Evolutionary conservation across 1,140 invertebrate species (phyloP).

Genomic region (Caerostris darwini): DNA sequence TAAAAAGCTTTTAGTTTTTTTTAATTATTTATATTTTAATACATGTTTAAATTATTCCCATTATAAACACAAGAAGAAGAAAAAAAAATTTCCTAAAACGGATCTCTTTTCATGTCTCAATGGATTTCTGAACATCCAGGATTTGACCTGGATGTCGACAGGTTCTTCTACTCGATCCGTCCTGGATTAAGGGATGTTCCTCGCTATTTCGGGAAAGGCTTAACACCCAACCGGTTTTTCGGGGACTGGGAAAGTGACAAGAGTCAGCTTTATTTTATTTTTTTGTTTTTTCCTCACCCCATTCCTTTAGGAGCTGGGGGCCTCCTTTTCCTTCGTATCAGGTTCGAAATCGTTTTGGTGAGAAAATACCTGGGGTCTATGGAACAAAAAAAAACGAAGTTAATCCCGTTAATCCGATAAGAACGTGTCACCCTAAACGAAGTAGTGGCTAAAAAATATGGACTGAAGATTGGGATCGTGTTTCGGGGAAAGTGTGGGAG

Average conservation of each 20-base stretch:
- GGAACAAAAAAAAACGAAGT: neutral
- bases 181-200: slow-evolving; percentile 4
- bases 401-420: slow-evolving; percentile 26
- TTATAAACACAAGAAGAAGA: too few species aligned
- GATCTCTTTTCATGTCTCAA: neutral
- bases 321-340: neutral
- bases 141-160: neutral
- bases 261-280: neutral
- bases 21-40: too few species aligned
- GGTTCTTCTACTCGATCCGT: neutral
- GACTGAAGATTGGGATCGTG: neutral
- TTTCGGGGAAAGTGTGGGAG: neutral
- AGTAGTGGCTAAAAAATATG: neutral
- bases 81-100: too few species aligned
- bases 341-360: slow-evolving; percentile 8
- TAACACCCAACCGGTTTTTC: neutral
- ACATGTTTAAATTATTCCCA: too few species aligned
- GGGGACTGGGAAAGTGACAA: neutral
- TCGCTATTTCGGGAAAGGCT: neutral
- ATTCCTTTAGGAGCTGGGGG: neutral
- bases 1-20: too few species aligned
- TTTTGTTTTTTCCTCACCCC: neutral
- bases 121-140: neutral
- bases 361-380: neutral
- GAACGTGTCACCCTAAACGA: slow-evolving; percentile 27